These are phyloP conservation scores for Ceratina australensis DNA, from an alignment of 1,140 invertebrate genomes.

Conservation along the genomic window DNA sequence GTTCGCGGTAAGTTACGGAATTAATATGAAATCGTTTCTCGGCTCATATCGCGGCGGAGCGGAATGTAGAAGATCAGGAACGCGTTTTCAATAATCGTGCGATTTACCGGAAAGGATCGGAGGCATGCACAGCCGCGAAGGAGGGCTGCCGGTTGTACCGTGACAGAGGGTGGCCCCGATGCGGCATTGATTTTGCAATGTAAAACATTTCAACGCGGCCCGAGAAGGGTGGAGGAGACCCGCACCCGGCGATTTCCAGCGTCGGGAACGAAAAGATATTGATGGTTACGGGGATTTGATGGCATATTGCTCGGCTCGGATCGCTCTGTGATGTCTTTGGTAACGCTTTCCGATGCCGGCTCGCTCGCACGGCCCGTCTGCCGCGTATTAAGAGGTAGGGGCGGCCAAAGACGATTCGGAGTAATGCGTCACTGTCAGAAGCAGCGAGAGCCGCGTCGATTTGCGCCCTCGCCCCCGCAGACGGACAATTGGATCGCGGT, in stretches of 20 bases:
- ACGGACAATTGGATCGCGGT: constrained; percentile 21
- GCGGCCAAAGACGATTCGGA: constrained; percentile 64
- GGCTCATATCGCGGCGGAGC: neutral
- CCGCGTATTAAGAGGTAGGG: constrained; percentile 46
- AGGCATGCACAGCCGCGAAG: neutral
- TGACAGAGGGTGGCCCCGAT: constrained; percentile 54
- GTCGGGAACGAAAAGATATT: constrained; percentile 73
- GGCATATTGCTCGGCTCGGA: constrained; percentile 78
- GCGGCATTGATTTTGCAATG: constrained; percentile 79
- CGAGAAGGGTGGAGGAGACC: constrained; percentile 50
- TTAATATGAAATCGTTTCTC: constrained; percentile 56
- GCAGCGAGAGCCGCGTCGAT: constrained; percentile 41
- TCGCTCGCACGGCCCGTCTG: constrained; percentile 28
- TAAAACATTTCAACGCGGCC: constrained; percentile 77
- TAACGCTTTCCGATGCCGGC: constrained; percentile 73
- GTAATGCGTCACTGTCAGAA: constrained; percentile 64
- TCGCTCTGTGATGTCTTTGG: constrained; percentile 78
- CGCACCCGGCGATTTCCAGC: constrained; percentile 53
- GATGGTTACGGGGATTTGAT: constrained; percentile 80
- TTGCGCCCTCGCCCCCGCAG: constrained; percentile 21
- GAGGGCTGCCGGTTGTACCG: constrained; percentile 8
- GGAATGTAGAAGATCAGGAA: constrained; percentile 56
- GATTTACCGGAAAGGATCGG: constrained; percentile 72
- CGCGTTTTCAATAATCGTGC: constrained; percentile 77
- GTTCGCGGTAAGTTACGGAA: constrained; percentile 15